These are phyloP conservation scores for Orycteropus afer DNA, from an alignment of 2,113 vertebrate genomes.

Conservation along the genomic window DNA sequence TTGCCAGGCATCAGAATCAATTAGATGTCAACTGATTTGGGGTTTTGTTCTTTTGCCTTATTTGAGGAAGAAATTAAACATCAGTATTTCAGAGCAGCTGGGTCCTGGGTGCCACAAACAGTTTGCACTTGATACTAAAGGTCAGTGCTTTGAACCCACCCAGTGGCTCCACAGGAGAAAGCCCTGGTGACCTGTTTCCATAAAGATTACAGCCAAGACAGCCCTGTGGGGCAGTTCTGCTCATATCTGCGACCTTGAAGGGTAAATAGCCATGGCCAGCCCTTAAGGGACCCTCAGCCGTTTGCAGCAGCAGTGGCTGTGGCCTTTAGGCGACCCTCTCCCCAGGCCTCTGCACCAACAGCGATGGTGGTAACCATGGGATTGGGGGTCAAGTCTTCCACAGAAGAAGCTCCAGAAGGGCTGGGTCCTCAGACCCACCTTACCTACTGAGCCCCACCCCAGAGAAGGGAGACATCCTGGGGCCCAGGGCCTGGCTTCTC, in stretches of 20 bases:
- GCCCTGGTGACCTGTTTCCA: background rate
- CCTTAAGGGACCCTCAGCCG: background rate
- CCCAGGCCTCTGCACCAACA: background rate
- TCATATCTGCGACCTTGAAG: background rate
- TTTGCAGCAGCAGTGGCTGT: too few species aligned
- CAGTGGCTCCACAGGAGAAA: too few species aligned
- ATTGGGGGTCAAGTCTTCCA: background rate
- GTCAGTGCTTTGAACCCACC: background rate
- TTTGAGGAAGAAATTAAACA: background rate
- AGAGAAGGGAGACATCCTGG: background rate
- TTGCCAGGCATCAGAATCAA: background rate
- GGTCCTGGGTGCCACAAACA: background rate
- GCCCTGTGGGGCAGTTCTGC: background rate
- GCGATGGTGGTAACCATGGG: background rate
- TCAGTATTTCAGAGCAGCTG: background rate
- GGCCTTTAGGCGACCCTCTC: too few species aligned
- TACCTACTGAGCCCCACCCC: background rate
- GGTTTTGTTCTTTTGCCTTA: background rate
- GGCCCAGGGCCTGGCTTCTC: background rate
- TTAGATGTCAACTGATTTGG: background rate
- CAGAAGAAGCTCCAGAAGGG: background rate
- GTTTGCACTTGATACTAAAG: too few species aligned
- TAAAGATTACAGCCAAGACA: background rate
- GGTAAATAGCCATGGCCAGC: background rate
- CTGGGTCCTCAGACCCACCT: background rate